Percentiles rank a stretch among this genome's conserved stretches.
Evolutionary conservation across 2,888 invertebrate genomes (phyloP).

Genomic region (Morpho deidamia): DNA sequence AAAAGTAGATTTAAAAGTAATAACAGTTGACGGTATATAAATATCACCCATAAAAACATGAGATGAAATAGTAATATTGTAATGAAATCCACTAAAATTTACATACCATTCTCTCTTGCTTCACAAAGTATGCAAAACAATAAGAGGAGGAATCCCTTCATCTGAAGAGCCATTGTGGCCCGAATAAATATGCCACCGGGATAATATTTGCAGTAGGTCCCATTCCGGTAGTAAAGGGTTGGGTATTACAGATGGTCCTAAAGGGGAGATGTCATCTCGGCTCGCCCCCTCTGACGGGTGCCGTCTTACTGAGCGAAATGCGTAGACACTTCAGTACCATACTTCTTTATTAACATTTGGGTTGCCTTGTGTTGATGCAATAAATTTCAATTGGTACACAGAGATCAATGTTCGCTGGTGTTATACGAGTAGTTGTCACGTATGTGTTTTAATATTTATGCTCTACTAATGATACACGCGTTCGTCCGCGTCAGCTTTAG

Average conservation of each 20-base stretch:
- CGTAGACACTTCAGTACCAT: conserved; percentile 34
- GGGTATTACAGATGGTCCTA: conserved; percentile 25
- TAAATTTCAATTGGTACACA: conserved; percentile 50
- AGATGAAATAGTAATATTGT: conserved; percentile 19
- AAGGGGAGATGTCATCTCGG: conserved; percentile 36
- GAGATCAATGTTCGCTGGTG: conserved; percentile 30
- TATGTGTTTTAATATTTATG: no score
- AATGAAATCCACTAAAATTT: conserved; percentile 46
- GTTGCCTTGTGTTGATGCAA: conserved; percentile 66
- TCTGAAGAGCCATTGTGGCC: conserved; percentile 65
- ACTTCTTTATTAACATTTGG: conserved; percentile 37
- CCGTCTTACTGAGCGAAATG: conserved; percentile 38
- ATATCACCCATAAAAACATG: neutral
- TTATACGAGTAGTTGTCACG: no score
- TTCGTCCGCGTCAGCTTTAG: no score
- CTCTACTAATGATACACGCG: no score
- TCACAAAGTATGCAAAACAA: conserved; percentile 54
- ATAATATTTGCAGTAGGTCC: conserved; percentile 55
- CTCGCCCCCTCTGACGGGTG: conserved; percentile 37
- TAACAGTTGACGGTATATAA: no score
- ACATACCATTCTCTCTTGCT: conserved; percentile 58
- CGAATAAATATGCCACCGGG: conserved; percentile 50
- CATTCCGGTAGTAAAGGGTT: conserved; percentile 51
- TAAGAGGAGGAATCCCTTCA: conserved; percentile 53
- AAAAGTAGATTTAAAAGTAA: no score